Percentiles rank a stretch among this genome's conserved stretches.
phyloP scores from a whole-genome alignment of 2,797 vertebrate genomes.

The Enteromius viviparus region DNA sequence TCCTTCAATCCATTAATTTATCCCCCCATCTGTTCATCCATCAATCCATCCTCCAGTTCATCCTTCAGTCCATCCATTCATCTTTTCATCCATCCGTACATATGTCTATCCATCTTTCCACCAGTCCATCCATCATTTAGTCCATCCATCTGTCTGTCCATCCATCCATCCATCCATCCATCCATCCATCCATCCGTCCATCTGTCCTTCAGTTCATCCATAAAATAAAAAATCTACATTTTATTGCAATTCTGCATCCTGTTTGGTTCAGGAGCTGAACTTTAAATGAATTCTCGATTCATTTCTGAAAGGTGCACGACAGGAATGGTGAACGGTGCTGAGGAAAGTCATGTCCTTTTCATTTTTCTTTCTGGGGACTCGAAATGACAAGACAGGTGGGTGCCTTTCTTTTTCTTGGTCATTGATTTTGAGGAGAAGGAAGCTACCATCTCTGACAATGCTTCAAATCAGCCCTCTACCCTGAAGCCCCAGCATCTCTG shows the following conservation, averaged over 20 bases:
- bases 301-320: neutral
- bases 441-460: slow-evolving; percentile 23
- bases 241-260: neutral
- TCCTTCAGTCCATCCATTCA: rapidly evolving
- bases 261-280: neutral
- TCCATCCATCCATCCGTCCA: neutral
- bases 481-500: slow-evolving; percentile 17
- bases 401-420: slow-evolving; percentile 16
- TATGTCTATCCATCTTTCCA: rapidly evolving
- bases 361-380: neutral
- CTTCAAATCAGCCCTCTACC: slow-evolving; percentile 10
- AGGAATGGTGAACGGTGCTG: neutral
- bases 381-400: neutral
- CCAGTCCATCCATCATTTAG: rapidly evolving
- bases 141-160: rapidly evolving
- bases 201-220: too few relatives aligned
- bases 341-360: neutral
- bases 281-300: neutral
- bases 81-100: rapidly evolving
- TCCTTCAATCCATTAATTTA: neutral
- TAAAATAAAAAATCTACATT: too few relatives aligned
- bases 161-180: neutral
- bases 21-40: neutral
- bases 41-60: rapidly evolving
- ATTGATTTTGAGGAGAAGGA: slow-evolving; percentile 3